Conservation (phyloP, 2,113 vertebrate genomes). For the Apistogramma diplotaenia region DNA sequence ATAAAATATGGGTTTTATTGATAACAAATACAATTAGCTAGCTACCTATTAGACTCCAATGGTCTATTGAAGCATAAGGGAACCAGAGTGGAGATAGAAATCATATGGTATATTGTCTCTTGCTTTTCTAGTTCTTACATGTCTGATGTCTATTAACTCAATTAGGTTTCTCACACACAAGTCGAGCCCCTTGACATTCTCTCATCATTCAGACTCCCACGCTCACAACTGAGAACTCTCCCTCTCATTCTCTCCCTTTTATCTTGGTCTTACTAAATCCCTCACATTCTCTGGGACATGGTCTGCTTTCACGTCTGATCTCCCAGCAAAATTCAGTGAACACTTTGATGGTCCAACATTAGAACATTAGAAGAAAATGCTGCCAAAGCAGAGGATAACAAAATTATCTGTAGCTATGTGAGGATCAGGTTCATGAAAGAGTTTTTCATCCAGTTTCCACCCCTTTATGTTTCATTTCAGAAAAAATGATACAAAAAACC, state of each 20-base stretch:
- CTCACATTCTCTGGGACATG: not conserved
- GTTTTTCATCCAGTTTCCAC: not conserved
- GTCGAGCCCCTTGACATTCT: slow-evolving; percentile 21
- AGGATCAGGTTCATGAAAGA: not conserved
- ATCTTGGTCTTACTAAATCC: not conserved
- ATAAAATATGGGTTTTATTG: too few species aligned
- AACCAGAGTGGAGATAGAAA: too few species aligned
- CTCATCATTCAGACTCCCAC: not conserved
- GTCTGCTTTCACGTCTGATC: slow-evolving; percentile 15
- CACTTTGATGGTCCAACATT: slow-evolving; percentile 20
- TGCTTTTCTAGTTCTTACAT: not conserved
- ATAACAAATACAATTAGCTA: too few species aligned
- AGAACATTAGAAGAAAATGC: not conserved
- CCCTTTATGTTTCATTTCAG: not conserved
- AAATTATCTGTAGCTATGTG: not conserved
- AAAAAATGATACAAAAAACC: too few species aligned
- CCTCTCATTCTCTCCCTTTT: slow-evolving; percentile 3
- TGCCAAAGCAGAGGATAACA: not conserved
- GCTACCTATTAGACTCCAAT: too few species aligned
- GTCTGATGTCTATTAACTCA: slow-evolving; percentile 36
- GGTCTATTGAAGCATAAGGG: too few species aligned
- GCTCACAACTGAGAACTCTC: slow-evolving; percentile 3
- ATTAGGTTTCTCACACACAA: slow-evolving; percentile 42
- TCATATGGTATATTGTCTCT: not conserved
- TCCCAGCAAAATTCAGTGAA: not conserved